Conservation (phyloP, 1,140 invertebrate genomes). For the Procambarus clarkii region DNA sequence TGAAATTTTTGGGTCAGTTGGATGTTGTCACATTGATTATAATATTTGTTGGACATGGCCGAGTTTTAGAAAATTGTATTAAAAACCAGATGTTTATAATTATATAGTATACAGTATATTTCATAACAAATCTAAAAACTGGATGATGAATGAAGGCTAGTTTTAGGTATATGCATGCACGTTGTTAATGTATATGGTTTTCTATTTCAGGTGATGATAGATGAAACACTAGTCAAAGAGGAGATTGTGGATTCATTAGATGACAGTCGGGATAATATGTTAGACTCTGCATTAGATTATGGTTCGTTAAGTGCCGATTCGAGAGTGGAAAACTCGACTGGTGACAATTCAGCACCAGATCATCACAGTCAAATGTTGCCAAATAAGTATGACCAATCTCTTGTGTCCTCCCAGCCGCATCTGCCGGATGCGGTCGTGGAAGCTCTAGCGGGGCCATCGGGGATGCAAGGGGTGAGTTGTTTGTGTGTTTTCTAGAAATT, state of each 20-base stretch:
- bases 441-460: constrained; percentile 53
- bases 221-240: constrained; percentile 65
- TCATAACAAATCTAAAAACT: too few species aligned
- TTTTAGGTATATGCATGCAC: too few species aligned
- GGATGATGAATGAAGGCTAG: too few species aligned
- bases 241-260: constrained; percentile 48
- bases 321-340: constrained; percentile 46
- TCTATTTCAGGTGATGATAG: constrained; percentile 37
- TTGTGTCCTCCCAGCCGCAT: constrained; percentile 25
- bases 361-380: constrained; percentile 50
- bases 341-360: constrained; percentile 12
- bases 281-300: constrained; percentile 52
- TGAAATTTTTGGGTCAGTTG: too few species aligned
- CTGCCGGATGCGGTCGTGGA: constrained; percentile 46
- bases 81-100: too few species aligned
- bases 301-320: constrained; percentile 33
- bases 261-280: constrained; percentile 26
- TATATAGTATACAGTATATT: too few species aligned
- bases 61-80: too few species aligned
- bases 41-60: too few species aligned
- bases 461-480: constrained; percentile 62
- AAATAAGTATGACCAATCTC: constrained; percentile 49
- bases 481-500: too few species aligned
- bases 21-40: too few species aligned
- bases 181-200: too few species aligned